Evolutionary conservation across 2,888 invertebrate species (phyloP).

Genomic region (Agrenia bidenticulata): DNA sequence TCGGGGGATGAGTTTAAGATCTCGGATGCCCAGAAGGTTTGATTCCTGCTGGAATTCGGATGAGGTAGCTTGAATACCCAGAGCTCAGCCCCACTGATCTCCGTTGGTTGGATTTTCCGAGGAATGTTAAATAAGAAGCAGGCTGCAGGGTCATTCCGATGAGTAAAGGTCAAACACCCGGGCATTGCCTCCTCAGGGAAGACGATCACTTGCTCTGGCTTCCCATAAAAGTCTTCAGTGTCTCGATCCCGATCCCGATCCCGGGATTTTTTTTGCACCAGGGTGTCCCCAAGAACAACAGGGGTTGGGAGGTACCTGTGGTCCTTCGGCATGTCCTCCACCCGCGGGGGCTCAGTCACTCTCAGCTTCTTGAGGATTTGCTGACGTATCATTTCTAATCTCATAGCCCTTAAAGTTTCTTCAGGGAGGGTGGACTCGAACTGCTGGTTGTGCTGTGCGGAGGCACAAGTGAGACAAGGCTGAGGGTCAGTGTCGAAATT

Average conservation of each 20-base stretch:
- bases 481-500: too few relatives aligned
- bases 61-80: conserved; percentile 73
- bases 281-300: conserved; percentile 70
- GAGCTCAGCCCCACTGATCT: conserved; percentile 71
- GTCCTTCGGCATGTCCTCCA: conserved; percentile 56
- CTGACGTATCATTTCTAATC: conserved; percentile 79
- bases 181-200: conserved; percentile 70
- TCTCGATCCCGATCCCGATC: conserved; percentile 62
- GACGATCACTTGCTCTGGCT: conserved; percentile 79
- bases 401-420: conserved; percentile 64
- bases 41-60: conserved; percentile 65
- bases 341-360: conserved; percentile 68
- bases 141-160: conserved; percentile 7
- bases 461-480: neutral
- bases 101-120: conserved; percentile 70
- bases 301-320: conserved; percentile 66
- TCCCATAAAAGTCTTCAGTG: conserved; percentile 77
- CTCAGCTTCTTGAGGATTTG: conserved; percentile 79
- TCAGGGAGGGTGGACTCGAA: conserved; percentile 24
- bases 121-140: conserved; percentile 69
- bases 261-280: conserved; percentile 56
- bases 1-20: conserved; percentile 56
- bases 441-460: neutral
- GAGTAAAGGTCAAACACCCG: conserved; percentile 4
- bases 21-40: conserved; percentile 76